These are phyloP conservation scores for Mus spicilegus DNA, from an alignment of 2,113 vertebrate genomes.

Conservation along the genomic window DNA sequence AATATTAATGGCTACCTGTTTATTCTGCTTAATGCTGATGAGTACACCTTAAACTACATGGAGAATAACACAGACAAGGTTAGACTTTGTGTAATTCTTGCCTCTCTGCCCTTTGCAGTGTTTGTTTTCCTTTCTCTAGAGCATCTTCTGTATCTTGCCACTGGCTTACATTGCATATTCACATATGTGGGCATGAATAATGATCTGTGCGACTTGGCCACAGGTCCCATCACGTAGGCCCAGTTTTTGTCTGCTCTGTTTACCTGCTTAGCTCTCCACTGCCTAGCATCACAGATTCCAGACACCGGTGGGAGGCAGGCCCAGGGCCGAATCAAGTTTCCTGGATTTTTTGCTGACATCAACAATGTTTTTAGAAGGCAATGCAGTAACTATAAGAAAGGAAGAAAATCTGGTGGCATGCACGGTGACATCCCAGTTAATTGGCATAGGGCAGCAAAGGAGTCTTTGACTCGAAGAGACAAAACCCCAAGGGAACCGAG, in stretches of 20 bases:
- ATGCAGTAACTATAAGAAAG: slow-evolving; percentile 52
- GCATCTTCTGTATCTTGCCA: slow-evolving; percentile 71
- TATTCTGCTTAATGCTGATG: slow-evolving; percentile 91
- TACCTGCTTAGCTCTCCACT: slow-evolving; percentile 2
- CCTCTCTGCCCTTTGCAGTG: slow-evolving; percentile 32
- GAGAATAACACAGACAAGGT: slow-evolving; percentile 93
- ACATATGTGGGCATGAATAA: slow-evolving; percentile 70
- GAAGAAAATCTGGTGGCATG: slow-evolving; percentile 58
- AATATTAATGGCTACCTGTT: slow-evolving; percentile 90
- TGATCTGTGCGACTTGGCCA: slow-evolving; percentile 69
- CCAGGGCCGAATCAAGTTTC: slow-evolving; percentile 70
- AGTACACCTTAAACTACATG: slow-evolving; percentile 94
- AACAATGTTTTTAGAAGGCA: slow-evolving; percentile 75
- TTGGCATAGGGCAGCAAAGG: slow-evolving; percentile 68
- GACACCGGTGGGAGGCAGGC: slow-evolving; percentile 67
- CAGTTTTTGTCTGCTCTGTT: slow-evolving; percentile 64
- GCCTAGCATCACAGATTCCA: slow-evolving; percentile 73
- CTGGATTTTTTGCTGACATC: slow-evolving; percentile 73
- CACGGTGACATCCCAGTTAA: slow-evolving; percentile 68
- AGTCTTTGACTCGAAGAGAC: slow-evolving; percentile 63
- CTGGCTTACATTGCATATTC: slow-evolving; percentile 72
- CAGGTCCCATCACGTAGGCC: slow-evolving; percentile 62
- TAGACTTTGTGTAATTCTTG: slow-evolving; percentile 62
- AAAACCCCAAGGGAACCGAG: slow-evolving; percentile 56
- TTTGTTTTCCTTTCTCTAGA: slow-evolving; percentile 60